Evolutionary conservation across 2,797 vertebrate species (phyloP), one percentile per base, ranked within the genome.

Genomic region (Eptatretus atami): DNA sequence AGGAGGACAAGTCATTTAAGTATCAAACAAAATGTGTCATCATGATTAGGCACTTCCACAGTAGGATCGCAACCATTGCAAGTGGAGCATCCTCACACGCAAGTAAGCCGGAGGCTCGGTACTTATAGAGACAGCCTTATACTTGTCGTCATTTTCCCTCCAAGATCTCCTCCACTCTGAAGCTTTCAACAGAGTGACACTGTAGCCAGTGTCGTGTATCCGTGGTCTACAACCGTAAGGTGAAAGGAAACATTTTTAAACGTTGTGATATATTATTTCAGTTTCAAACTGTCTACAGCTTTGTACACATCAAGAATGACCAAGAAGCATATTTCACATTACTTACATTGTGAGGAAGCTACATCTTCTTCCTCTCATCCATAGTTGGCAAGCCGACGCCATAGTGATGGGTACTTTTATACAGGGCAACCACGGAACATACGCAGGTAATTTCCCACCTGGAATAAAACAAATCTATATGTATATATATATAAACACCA

Each of bases 61-160:
- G 2, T 2, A 1, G 3, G 2, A 44, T 8, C 31, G 6, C 31
- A 44, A 44, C 31, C 31, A 44, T 44, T 44, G 6, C 31, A 44
- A 44, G 31, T 44, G 6, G 31, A 4, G 31, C 31, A 44, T 44
- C 63, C 66, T 72, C 76, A 95, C 90, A n/a, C 90, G 87, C 78
- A 98, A 85, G 75, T 88, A 95, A 68, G 87, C 85, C 1, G 90
- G 90, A 52, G 90, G 90, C 69, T 98, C 90, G 0, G 90, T 98
- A 76, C 84, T 96, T 76, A 98, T 98, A 64, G 88, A 98, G 64
- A 98, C 80, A 0, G 90, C 90, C 72, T 98, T 98, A 71, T 98
- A 98, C 71, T 98, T 98, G 74, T 98, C 88, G 68, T 98, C 90
- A 0, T 98, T 95, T n/a, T 12, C 90, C 90, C n/a, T 98, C 87